Evolutionary conservation across 2,113 vertebrate genomes (phyloP).

Genomic region (Halcyon senegalensis): DNA sequence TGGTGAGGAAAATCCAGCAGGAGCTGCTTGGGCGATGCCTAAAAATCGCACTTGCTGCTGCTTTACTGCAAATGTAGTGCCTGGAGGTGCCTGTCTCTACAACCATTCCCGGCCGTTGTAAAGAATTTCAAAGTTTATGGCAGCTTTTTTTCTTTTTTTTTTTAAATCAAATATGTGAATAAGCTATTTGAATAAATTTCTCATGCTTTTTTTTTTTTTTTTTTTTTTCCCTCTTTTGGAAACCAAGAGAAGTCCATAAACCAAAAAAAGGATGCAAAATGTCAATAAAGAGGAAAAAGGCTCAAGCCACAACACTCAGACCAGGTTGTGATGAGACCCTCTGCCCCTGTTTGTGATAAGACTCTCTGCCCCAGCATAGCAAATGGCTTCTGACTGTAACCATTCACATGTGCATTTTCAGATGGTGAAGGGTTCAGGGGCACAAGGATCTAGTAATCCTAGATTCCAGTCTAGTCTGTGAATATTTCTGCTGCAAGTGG

Average conservation of each 20-base stretch:
- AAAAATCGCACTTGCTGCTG: neutral
- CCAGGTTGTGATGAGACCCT: neutral
- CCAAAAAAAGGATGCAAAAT: neutral
- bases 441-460: neutral
- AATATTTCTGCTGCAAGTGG: neutral
- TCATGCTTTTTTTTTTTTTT: neutral
- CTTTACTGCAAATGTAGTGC: neutral
- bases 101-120: neutral
- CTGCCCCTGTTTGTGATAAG: neutral
- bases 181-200: neutral
- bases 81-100: neutral
- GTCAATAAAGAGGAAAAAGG: neutral
- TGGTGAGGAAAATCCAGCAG: slow-evolving; percentile 54
- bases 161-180: fast-evolving
- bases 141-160: neutral
- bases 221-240: neutral
- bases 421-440: neutral
- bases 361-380: fast-evolving
- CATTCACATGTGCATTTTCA: neutral
- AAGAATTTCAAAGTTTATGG: neutral
- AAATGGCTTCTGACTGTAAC: neutral
- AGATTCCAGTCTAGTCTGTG: neutral
- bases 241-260: neutral
- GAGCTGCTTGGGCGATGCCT: neutral
- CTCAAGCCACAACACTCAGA: neutral